Percentiles rank a stretch among this genome's conserved stretches.
Evolutionary conservation across 1,140 invertebrate genomes (phyloP).

Genomic region (Drepana arcuata): DNA sequence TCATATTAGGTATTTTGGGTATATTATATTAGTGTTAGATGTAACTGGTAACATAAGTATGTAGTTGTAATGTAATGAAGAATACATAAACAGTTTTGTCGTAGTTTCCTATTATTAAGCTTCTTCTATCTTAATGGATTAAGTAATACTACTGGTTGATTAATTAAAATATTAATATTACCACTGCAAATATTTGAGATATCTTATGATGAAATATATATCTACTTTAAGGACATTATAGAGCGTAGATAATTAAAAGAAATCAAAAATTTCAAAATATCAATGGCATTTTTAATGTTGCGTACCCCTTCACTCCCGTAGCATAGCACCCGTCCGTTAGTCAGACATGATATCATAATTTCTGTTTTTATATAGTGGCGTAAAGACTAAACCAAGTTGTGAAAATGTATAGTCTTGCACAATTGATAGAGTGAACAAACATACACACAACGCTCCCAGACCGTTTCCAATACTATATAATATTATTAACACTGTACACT

Average conservation of each 20-base stretch:
- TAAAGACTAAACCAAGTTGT: constrained; percentile 30
- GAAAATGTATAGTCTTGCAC: constrained; percentile 51
- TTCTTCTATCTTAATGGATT: constrained; percentile 73
- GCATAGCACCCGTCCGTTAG: constrained; percentile 18
- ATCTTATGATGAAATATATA: constrained; percentile 73
- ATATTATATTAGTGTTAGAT: constrained; percentile 66
- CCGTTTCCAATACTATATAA: too few relatives aligned
- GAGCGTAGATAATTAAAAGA: constrained; percentile 74
- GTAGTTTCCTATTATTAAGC: constrained; percentile 72
- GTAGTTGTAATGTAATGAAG: constrained; percentile 69
- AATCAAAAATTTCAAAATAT: constrained; percentile 71
- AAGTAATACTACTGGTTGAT: constrained; percentile 72
- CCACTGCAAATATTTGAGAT: constrained; percentile 73
- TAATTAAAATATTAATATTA: constrained; percentile 72
- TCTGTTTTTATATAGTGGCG: constrained; percentile 55
- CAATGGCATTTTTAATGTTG: constrained; percentile 68
- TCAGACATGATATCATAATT: constrained; percentile 57
- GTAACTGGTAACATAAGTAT: constrained; percentile 69
- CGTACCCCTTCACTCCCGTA: constrained; percentile 27
- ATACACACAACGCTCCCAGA: too few relatives aligned
- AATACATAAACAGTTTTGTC: constrained; percentile 67
- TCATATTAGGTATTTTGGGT: constrained; percentile 73
- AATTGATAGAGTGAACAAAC: constrained; percentile 16
- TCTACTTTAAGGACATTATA: constrained; percentile 73
- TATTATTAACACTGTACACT: too few relatives aligned